These are phyloP conservation scores for Tenthredo scrophulariae DNA, from an alignment of 2,888 invertebrate species.

Conservation along the genomic window DNA sequence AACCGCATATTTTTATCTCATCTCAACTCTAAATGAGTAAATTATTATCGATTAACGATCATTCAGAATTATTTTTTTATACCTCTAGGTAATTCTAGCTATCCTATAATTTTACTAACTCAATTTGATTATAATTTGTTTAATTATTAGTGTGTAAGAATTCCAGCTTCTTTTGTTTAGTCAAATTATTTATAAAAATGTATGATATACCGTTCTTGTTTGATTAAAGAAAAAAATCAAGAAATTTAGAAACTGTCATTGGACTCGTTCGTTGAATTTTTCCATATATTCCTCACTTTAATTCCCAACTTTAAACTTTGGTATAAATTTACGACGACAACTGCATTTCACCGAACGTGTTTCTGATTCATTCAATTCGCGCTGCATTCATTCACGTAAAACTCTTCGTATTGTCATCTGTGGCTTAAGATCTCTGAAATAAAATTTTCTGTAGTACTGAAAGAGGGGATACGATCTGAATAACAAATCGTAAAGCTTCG, in stretches of 20 bases:
- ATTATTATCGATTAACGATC: not conserved
- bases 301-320: not conserved
- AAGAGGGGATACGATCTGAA: not conserved
- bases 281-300: not conserved
- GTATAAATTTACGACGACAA: not conserved
- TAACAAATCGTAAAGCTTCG: not conserved
- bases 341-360: not conserved
- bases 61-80: not conserved
- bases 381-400: slow-evolving; percentile 9
- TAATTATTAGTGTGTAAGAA: not conserved
- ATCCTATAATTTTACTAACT: no score
- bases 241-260: not conserved
- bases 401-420: not conserved
- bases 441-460: not conserved
- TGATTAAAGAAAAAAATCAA: not conserved
- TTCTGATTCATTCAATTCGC: slow-evolving; percentile 20
- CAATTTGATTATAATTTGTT: not conserved
- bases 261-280: not conserved
- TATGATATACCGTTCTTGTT: not conserved
- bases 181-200: not conserved
- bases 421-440: not conserved
- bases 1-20: not conserved
- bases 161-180: slow-evolving; percentile 1
- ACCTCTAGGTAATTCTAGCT: not conserved
- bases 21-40: not conserved